Evolutionary conservation across 1,140 invertebrate genomes (phyloP), one percentile per base, ranked within the genome.

Genomic region (Microplitis demolitor): DNA sequence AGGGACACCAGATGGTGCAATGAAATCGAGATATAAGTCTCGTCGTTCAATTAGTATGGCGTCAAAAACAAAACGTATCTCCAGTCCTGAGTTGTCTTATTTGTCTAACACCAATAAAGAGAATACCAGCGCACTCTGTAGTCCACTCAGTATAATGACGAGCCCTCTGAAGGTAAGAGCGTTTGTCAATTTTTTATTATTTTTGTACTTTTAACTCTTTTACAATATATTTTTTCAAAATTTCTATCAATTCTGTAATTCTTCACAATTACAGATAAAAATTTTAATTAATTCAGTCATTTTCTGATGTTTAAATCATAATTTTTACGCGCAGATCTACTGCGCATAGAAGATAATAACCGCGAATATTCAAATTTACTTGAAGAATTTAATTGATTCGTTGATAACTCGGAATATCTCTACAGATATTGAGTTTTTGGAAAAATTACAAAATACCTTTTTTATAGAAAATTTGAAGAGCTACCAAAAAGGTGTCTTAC

Each of bases 101-200:
- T 75, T 75, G 16, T 76, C 66, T 39, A 62, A 66, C 16, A 11
- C 6, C 39, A 71, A 82, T 69, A 86, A 86, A 35, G 80, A 87
- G 64, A 86, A 87, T 58, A 69, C 63, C 50, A 78, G 67, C 71
- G 75, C 72, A 61, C 70, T 74, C 71, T 79, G 66, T 73, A 81
- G 76, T 72, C 78, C 78, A 24, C 73, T 78, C 37, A 68, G 16
- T 2, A 71, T 74, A 68, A 79, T 75, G 67, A 68, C 45, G 11
- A 86, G 78, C 64, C 81, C 84, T 8, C 82, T 74, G 51, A 83
- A 80, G 81, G 86, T 87, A 82, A 75, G 33, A 24, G 33, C 58
- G 50, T 60, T 60, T 74, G 45, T 13, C 33, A 60, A 16, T 66
- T 51, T 56, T 58, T 56, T 24, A n/a, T 16, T 61, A n/a, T 16